These are phyloP conservation scores for Prosopocoilus inquinatus DNA, from an alignment of 2,888 invertebrate species.

Conservation along the genomic window DNA sequence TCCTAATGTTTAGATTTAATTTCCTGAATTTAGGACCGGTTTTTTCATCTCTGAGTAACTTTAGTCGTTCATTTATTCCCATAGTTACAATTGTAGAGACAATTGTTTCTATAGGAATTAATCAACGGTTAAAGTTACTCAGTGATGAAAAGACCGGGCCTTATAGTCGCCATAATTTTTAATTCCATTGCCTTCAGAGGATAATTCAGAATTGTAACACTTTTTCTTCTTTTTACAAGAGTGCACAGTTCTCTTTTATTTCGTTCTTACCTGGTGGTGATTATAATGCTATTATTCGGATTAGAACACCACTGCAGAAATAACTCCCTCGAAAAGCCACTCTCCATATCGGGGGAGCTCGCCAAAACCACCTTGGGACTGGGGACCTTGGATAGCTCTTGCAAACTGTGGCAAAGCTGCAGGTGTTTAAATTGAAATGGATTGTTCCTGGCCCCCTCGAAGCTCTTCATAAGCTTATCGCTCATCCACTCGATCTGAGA, in stretches of 20 bases:
- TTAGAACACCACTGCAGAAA: slow-evolving; percentile 93
- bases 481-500: slow-evolving; percentile 99
- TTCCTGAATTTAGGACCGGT: too few species aligned
- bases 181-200: not conserved
- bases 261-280: slow-evolving; percentile 71
- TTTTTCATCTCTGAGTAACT: too few species aligned
- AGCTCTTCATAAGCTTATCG: slow-evolving; percentile 91
- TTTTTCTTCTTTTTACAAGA: not conserved
- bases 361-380: slow-evolving; percentile 95
- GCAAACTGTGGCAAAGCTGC: slow-evolving; percentile 89
- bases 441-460: slow-evolving; percentile 88
- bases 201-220: not conserved
- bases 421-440: slow-evolving; percentile 95
- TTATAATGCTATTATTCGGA: slow-evolving; percentile 88
- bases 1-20: too few species aligned
- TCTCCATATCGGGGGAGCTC: slow-evolving; percentile 92
- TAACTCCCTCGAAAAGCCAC: slow-evolving; percentile 91
- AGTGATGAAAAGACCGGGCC: too few species aligned
- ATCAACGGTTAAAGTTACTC: too few species aligned
- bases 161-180: too few species aligned
- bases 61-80: too few species aligned
- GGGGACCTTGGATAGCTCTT: slow-evolving; percentile 80
- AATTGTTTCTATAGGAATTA: too few species aligned
- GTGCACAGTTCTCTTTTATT: not conserved
- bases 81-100: too few species aligned